phyloP scores from a whole-genome alignment of 1,140 invertebrate species.

The Papilio polytes region DNA sequence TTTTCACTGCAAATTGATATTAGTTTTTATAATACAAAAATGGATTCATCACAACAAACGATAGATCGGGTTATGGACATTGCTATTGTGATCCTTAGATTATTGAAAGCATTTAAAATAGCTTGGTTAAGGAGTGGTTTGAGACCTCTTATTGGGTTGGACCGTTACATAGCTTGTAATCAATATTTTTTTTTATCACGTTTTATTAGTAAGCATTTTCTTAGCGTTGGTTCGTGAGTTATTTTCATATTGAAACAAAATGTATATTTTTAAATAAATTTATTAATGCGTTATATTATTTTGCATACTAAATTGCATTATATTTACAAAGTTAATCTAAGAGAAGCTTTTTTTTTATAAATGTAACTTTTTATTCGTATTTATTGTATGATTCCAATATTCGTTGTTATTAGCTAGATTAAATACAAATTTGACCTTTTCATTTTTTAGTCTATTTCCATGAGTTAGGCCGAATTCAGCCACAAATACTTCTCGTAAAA shows the following conservation, averaged over 20 bases:
- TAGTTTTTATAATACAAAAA: too few relatives aligned
- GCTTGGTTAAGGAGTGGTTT: too few relatives aligned
- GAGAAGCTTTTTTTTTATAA: constrained; percentile 5
- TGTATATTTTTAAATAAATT: constrained; percentile 7
- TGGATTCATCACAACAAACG: too few relatives aligned
- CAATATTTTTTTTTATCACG: too few relatives aligned
- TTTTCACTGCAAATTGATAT: too few relatives aligned
- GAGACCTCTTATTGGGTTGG: too few relatives aligned
- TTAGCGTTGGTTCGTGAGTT: neutral
- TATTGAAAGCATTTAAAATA: too few relatives aligned
- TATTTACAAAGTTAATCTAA: constrained; percentile 15
- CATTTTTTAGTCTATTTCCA: neutral
- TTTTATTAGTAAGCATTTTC: neutral
- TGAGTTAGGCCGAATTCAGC: constrained; percentile 27
- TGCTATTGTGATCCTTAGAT: too few relatives aligned
- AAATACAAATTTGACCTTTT: neutral
- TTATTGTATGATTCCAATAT: constrained; percentile 17
- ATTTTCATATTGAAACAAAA: constrained; percentile 1
- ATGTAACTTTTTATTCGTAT: constrained; percentile 5
- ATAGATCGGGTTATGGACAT: too few relatives aligned
- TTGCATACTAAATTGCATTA: constrained; percentile 15
- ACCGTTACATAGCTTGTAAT: too few relatives aligned
- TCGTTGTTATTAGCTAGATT: constrained; percentile 6
- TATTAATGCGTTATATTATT: constrained; percentile 19
- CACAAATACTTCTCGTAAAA: constrained; percentile 9